Evolutionary conservation across 2,113 vertebrate genomes (phyloP), one percentile per base, ranked within the genome.

Genomic region (Promerops cafer): DNA sequence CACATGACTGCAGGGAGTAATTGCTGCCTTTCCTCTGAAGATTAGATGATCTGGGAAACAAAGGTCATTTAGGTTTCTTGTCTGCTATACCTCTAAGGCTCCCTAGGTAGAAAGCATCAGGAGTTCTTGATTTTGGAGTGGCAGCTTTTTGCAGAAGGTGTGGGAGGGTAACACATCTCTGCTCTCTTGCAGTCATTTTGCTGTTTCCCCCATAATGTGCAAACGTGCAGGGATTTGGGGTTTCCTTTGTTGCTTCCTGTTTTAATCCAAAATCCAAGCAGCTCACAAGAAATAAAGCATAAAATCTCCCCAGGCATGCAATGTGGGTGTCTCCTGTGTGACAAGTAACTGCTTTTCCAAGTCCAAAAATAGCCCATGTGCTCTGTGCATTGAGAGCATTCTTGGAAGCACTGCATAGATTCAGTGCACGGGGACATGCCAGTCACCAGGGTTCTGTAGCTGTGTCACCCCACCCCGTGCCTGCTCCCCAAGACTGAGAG

Each of bases 241-340:
- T 13, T n/a, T 50, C 33, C 37, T 72, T 90, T 63, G 26, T 60
- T 78, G 30, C 47, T 75, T 87, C 45, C 60, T 53, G 28, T 39
- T 87, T 72, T 79, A 90, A 57, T 85, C 57, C 86, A 69, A 93
- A 93, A 88, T 86, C 42, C 47, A 80, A 56, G 71, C 71, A 59
- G 21, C 3, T 91, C 47, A 44, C 33, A 83, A 87, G 54, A 52
- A 91, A 50, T 49, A 61, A 89, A 95, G 71, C 18, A 31, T 59
- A 84, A 85, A 61, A 71, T 56, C 69, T 86, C 69, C 52, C 40
- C 8, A 45, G 10, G 61, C 4, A 2, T 53, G 47, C 24, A 42
- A 40, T 24, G 63, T 69, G 44, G 64, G 76, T 90, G 63, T 92
- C 94, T 90, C 44, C 68, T 49, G 47, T 83, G 76, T 81, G 78